Percentiles rank a stretch among this genome's conserved stretches.
These are phyloP conservation scores for Acanthosoma haemorrhoidale DNA, from an alignment of 2,888 invertebrate genomes.

Conservation along the genomic window DNA sequence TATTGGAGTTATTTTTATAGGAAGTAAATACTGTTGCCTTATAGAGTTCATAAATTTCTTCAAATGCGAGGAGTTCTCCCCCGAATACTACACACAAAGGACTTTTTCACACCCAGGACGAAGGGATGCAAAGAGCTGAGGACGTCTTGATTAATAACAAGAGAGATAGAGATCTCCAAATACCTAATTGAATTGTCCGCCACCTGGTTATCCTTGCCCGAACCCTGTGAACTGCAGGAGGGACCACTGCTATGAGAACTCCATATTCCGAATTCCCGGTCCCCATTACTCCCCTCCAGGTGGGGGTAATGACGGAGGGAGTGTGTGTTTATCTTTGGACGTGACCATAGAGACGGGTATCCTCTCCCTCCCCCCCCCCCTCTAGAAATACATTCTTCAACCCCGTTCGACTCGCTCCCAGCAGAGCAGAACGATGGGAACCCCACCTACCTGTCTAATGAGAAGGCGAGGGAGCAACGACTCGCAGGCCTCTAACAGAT, in stretches of 20 bases:
- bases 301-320: conserved; percentile 17
- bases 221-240: neutral
- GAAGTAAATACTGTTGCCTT: too few relatives aligned
- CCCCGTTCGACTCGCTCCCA: conserved; percentile 4
- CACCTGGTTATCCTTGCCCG: neutral
- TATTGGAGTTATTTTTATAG: too few relatives aligned
- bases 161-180: too few relatives aligned
- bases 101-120: too few relatives aligned
- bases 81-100: too few relatives aligned
- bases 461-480: neutral
- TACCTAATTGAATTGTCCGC: neutral
- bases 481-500: neutral
- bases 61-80: too few relatives aligned
- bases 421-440: conserved; percentile 1
- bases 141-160: too few relatives aligned
- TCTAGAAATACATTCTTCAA: conserved; percentile 6
- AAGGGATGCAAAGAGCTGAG: too few relatives aligned
- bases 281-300: neutral
- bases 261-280: conserved; percentile 11
- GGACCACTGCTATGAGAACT: neutral
- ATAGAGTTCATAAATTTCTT: too few relatives aligned
- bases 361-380: neutral
- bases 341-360: conserved; percentile 7
- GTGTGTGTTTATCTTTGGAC: conserved; percentile 17
- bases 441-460: conserved; percentile 10